phyloP scores from a whole-genome alignment of 2,113 vertebrate species.

The Aptenodytes forsteri region DNA sequence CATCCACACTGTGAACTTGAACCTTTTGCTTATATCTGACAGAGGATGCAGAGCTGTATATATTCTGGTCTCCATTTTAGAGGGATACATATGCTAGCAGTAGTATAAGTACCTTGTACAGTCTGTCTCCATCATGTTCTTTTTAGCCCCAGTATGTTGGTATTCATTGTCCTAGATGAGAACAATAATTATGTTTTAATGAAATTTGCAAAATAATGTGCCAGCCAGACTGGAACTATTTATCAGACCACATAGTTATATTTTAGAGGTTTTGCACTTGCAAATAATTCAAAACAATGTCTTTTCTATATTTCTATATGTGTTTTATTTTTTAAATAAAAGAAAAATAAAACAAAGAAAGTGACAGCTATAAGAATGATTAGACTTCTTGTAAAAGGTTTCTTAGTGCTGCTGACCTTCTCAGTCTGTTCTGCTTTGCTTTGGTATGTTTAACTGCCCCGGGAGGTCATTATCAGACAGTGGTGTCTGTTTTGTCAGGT shows the following conservation, averaged over 20 bases:
- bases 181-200: neutral
- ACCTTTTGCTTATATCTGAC: neutral
- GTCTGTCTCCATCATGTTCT: neutral
- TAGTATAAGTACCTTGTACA: neutral
- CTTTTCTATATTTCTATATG: neutral
- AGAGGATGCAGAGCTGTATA: neutral
- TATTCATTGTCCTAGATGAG: neutral
- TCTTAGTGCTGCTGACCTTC: constrained; percentile 70
- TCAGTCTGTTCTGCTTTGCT: constrained; percentile 72
- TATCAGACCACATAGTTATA: neutral
- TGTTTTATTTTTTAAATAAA: neutral
- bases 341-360: neutral
- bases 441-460: constrained; percentile 72
- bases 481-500: constrained; percentile 79
- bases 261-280: neutral
- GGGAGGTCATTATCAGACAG: constrained; percentile 77
- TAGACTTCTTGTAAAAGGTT: constrained; percentile 15
- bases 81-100: neutral
- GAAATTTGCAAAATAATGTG: neutral
- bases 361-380: constrained; percentile 8
- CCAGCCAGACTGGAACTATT: neutral
- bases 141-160: neutral
- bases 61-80: neutral
- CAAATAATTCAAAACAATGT: neutral
- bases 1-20: neutral